phyloP scores from a whole-genome alignment of 2,888 invertebrate species.

The Vanessa cardui region DNA sequence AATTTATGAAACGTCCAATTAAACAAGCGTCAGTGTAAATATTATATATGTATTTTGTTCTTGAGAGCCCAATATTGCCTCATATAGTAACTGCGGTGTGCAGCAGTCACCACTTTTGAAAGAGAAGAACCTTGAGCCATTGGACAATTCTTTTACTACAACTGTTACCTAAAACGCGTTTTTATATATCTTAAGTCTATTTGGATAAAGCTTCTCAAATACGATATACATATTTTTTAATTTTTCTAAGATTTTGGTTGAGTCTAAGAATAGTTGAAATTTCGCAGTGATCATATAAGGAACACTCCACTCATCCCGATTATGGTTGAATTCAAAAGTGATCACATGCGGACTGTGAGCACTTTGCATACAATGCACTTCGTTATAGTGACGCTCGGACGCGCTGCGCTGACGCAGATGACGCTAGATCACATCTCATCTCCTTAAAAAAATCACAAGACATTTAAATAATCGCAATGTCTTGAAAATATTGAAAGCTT shows the following conservation, averaged over 20 bases:
- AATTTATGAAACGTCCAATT: conserved; percentile 34
- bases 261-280: not conserved
- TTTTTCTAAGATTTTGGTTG: not conserved
- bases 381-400: conserved; percentile 69
- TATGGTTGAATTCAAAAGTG: conserved; percentile 24
- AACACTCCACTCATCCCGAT: not conserved
- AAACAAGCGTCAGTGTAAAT: not conserved
- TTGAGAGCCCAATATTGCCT: no score
- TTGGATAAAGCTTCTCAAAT: no score
- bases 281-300: not conserved
- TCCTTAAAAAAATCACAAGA: not conserved
- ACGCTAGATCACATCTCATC: conserved; percentile 26
- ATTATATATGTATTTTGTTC: no score
- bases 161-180: no score
- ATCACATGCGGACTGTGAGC: conserved; percentile 28
- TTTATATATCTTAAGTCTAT: no score
- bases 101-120: no score
- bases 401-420: conserved; percentile 34
- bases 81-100: no score
- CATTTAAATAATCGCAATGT: no score
- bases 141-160: no score
- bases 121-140: no score
- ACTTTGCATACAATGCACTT: conserved; percentile 75
- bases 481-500: no score
- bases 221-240: no score